A percentile compares a stretch with the other conserved stretches of the same genome.
phyloP scores from a whole-genome alignment of 1,140 invertebrate genomes.

The Drosophila kikkawai region DNA sequence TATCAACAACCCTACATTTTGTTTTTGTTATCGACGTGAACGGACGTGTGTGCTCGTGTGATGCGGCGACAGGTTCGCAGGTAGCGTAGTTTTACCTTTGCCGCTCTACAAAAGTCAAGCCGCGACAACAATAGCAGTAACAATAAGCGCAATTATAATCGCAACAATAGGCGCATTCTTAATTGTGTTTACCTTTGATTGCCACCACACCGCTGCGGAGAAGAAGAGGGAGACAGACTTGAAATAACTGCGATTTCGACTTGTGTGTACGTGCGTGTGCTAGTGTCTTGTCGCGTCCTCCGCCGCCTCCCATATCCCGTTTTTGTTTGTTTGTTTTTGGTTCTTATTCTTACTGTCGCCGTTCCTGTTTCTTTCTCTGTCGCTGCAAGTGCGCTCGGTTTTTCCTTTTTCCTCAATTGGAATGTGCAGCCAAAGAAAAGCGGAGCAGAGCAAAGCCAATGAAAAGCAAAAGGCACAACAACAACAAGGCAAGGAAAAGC shows the following conservation, averaged over 20 bases:
- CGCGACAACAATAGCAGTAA: constrained; percentile 11
- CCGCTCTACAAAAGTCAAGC: constrained; percentile 29
- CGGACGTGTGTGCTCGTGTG: constrained; percentile 24
- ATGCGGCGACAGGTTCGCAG: constrained; percentile 34
- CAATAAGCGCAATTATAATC: constrained; percentile 15
- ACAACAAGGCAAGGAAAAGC: constrained; percentile 6
- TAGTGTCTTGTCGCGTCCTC: not conserved
- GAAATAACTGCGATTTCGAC: constrained; percentile 34
- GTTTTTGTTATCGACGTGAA: constrained; percentile 31
- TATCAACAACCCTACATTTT: not conserved
- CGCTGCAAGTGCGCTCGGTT: constrained; percentile 26
- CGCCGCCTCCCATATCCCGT: not conserved
- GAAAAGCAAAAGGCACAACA: constrained; percentile 17
- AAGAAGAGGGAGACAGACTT: constrained; percentile 5
- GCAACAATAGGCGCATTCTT: constrained; percentile 39
- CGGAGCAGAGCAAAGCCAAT: constrained; percentile 10
- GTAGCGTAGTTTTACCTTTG: constrained; percentile 29
- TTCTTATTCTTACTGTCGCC: constrained; percentile 25
- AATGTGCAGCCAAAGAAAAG: constrained; percentile 39
- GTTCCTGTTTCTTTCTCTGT: constrained; percentile 8
- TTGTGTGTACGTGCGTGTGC: constrained; percentile 10
- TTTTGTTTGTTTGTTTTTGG: constrained; percentile 46
- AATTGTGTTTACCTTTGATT: constrained; percentile 38
- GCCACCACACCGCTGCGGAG: not conserved
- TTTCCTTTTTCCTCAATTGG: constrained; percentile 36